Conservation (phyloP, 2,797 vertebrate species). For the Pipistrellus nathusii region DNA sequence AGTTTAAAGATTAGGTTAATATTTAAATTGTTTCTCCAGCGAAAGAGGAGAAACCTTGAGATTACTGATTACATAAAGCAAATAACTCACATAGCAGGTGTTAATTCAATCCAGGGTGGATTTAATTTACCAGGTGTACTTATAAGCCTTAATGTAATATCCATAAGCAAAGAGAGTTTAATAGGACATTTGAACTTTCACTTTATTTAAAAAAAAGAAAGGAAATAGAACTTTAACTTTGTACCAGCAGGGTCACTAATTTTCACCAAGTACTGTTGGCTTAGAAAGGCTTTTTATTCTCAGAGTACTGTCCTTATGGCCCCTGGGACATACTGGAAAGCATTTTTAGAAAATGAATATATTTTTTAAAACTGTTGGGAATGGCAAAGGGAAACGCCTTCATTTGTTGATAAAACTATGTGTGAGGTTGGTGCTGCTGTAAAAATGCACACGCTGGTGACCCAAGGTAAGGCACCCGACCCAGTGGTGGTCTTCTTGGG, state of each 20-base stretch:
- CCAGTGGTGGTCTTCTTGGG: neutral
- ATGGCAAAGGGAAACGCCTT: neutral
- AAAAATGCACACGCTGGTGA: neutral
- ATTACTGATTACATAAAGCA: slow-evolving; percentile 79
- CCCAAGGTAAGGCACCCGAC: neutral
- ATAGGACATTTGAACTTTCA: slow-evolving; percentile 79
- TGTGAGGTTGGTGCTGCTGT: neutral
- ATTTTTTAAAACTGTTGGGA: slow-evolving; percentile 31
- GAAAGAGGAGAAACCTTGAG: slow-evolving; percentile 74
- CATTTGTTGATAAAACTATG: slow-evolving; percentile 42
- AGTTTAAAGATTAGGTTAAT: slow-evolving; percentile 79
- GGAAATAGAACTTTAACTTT: slow-evolving; percentile 75
- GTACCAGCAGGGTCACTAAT: slow-evolving; percentile 59
- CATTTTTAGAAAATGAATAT: neutral
- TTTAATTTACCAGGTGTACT: slow-evolving; percentile 82
- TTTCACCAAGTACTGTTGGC: slow-evolving; percentile 62
- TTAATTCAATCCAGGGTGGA: slow-evolving; percentile 82
- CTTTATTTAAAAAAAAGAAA: slow-evolving; percentile 66
- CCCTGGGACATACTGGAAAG: slow-evolving; percentile 24
- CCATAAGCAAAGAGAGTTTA: slow-evolving; percentile 80
- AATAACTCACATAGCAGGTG: slow-evolving; percentile 81
- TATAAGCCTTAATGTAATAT: slow-evolving; percentile 81
- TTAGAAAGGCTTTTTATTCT: slow-evolving; percentile 62
- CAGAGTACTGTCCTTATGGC: neutral
- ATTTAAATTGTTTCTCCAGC: slow-evolving; percentile 84